These are phyloP conservation scores for Mola mola DNA, from an alignment of 2,113 vertebrate genomes.

Conservation along the genomic window DNA sequence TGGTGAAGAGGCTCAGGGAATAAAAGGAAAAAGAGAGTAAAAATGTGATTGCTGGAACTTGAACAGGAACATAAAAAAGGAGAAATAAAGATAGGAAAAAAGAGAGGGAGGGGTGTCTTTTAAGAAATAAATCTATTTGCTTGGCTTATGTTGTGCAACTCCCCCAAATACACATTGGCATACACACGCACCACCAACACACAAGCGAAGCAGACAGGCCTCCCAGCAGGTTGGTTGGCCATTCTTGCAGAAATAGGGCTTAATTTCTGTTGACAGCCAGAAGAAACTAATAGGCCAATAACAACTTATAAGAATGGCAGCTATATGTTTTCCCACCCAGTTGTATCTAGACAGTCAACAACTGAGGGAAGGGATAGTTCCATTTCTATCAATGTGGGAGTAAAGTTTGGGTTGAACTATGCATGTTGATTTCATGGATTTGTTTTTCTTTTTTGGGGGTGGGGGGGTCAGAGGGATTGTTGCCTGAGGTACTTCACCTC, in stretches of 20 bases:
- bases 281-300: conserved; percentile 76
- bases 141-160: conserved; percentile 32
- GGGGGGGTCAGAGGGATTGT: background rate
- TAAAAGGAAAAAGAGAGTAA: conserved; percentile 4
- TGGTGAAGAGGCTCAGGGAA: conserved; percentile 8
- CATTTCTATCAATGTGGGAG: conserved; percentile 41
- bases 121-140: conserved; percentile 51
- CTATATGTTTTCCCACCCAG: conserved; percentile 62
- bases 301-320: conserved; percentile 73
- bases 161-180: conserved; percentile 25
- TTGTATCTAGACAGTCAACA: conserved; percentile 63
- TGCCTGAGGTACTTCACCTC: conserved; percentile 5
- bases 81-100: background rate
- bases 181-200: conserved; percentile 5
- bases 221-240: conserved; percentile 73
- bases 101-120: background rate
- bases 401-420: conserved; percentile 53
- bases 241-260: conserved; percentile 70
- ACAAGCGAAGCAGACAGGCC: conserved; percentile 52
- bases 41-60: conserved; percentile 20
- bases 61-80: conserved; percentile 18
- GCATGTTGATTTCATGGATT: conserved; percentile 35
- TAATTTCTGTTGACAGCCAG: conserved; percentile 73
- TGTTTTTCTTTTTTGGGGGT: background rate
- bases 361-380: conserved; percentile 43